Base-by-base conservation (phyloP, 2,113 vertebrate genomes). In the Corythoichthys haematopterus region DNA sequence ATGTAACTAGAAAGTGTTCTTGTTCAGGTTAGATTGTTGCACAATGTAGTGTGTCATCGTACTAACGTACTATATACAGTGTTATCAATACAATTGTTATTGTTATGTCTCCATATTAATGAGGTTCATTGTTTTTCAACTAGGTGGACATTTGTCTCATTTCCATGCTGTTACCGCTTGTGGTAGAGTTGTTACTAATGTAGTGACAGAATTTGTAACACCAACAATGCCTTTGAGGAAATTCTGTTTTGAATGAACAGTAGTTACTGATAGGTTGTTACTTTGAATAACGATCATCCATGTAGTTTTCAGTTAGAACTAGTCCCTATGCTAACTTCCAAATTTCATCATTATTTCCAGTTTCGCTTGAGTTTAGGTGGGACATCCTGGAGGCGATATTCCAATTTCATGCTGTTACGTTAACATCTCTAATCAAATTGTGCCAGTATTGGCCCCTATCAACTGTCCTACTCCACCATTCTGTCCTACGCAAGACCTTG, bases 401-500 rank as follows among this genome's bases (percentile, higher is more conserved):
- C 55, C 55, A 57, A 36, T 36, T 14, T 12, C 55, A 36, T 2
- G 3, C 33, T 14, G 55, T 57, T 55, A 57, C 12, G 35, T 36
- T 13, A 36, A 57, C 55, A 56, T 36, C 33, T 36, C 55, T 36
- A 36, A 15, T 57, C 33, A 57, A 57, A 57, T 36, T 36, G 33
- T 57, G 58, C 36, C 15, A 60, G 5, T 51, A 52, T 45, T 15
- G 35, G 55, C 13, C 55, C 13, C 11, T 28, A 33, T 28, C 53
- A 55, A 60, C 15, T 61, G 16, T 61, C 15, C 16, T 40, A 47
- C 65, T 59, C 51, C 70, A 48, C 45, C 57, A 43, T 61, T 48
- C 68, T 51, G 43, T 64, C 75, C 82, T 80, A 71, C 56, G 35
- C 69, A 83, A 80, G 62, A 70, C 46, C 55, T 80, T 79, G 12